Evolutionary conservation across 2,113 vertebrate species (phyloP), one percentile per base, ranked within the genome.

Genomic region (Mus spicilegus): DNA sequence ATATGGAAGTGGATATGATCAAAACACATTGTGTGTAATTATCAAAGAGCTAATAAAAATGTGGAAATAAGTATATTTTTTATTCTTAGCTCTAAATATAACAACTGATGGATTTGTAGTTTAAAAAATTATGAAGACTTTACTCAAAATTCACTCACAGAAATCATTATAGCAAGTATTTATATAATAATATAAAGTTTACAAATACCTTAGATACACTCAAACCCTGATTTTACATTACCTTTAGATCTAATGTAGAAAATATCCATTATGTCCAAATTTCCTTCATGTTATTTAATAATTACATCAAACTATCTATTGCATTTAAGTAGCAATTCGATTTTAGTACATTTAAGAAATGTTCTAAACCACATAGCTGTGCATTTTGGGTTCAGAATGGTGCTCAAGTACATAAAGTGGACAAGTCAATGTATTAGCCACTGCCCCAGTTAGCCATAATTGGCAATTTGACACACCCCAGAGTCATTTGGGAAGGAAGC

Each of bases 311-410:
- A 54, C 87, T 67, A 77, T 24, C 5, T 7, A 77, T 58, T 92
- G 13, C 76, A 84, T 58, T 95, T 90, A 87, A 17, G 6, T 67
- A 69, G 17, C 80, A 87, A 75, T 11, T 88, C 5, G 51, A 11
- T 84, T 93, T 91, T 1, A 14, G 36, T n/a, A 89, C 42, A 96
- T 26, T 72, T 93, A 76, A 82, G 56, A 72, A 89, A 90, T 70
- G 76, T 93, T 76, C 8, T 33, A 72, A 95, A 86, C 93, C 24
- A 51, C 87, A 51, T 54, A 54, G 28, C 8, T 90, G 12, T 22
- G 56, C 72, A 73, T 1, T 24, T 75, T 20, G 12, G 54, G 42
- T 24, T 93, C 91, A 92, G 65, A 90, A 78, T n/a, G 92, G 0
- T 77, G 81, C 13, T 89, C 56, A 61, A 39, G 36, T 39, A 39